Evolutionary conservation across 2,797 vertebrate genomes (phyloP), one percentile per base, ranked within the genome.

Genomic region (Ctenosaura bakeri): DNA sequence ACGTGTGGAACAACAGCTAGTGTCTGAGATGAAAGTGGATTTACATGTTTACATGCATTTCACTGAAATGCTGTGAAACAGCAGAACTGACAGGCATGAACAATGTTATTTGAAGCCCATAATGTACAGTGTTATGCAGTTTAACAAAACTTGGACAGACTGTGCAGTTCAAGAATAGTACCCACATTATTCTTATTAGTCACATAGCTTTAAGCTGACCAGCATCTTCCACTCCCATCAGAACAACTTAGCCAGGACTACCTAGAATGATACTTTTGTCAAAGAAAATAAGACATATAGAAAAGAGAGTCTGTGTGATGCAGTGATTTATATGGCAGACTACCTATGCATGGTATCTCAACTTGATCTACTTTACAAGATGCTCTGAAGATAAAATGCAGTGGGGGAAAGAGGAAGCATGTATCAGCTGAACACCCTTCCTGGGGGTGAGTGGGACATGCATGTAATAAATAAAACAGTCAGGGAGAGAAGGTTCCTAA

Each of bases 11-110:
- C 7, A 86, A 74, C 16, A 50, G 52, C 32, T 69, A 64, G 22
- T 16, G 24, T 78, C 50, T 35, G 50, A 90, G 2, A 83, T 26
- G 1, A 81, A 78, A 78, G 54, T n/a, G 13, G 46, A 54, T 89
- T 85, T 85, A 64, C 16, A 86, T 50, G 50, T 46, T 59, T 81
- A n/a, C n/a, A n/a, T n/a, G n/a, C n/a, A n/a, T 80, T 81, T 69
- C 81, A 78, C 10, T 85, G 32, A 59, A 42, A 64, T 74, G 13
- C 18, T 83, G 20, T 89, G 71, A 83, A 66, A 66, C 42, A n/a
- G 52, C 24, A 54, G 52, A 81, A 9, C 13, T 80, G 26, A 71
- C 29, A 4, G 26, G 4, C 10, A 38, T 56, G 50, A 42, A 82
- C 42, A 16, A 7, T 14, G 22, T 64, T 6, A 52, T 89, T 89